These are phyloP conservation scores for Xylocampa areola DNA, from an alignment of 2,888 invertebrate genomes.

Conservation along the genomic window DNA sequence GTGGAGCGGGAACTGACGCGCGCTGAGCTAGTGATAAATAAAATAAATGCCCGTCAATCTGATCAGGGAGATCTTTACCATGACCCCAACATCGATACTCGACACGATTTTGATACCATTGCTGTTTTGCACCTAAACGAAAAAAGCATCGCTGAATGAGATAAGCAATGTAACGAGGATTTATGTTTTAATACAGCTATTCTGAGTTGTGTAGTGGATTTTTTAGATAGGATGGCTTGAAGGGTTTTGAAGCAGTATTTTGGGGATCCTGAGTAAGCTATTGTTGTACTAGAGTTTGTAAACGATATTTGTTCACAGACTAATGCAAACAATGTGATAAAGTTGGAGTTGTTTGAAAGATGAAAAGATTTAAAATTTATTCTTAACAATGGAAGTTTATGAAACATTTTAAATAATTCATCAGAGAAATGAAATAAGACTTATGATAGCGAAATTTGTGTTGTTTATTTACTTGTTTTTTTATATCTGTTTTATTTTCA, in stretches of 20 bases:
- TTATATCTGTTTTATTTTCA: slow-evolving; percentile 21
- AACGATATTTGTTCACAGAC: slow-evolving; percentile 53
- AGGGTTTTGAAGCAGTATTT: slow-evolving; percentile 53
- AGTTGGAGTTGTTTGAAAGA: slow-evolving; percentile 41
- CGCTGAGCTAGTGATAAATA: slow-evolving; percentile 70
- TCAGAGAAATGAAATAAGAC: slow-evolving; percentile 51
- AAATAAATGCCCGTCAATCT: slow-evolving; percentile 67
- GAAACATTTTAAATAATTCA: slow-evolving; percentile 50
- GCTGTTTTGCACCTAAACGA: slow-evolving; percentile 24
- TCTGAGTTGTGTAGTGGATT: slow-evolving; percentile 49
- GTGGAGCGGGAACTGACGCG: slow-evolving; percentile 62
- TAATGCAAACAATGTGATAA: slow-evolving; percentile 53
- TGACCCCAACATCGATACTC: slow-evolving; percentile 36
- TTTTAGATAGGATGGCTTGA: slow-evolving; percentile 45
- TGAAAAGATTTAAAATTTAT: slow-evolving; percentile 54
- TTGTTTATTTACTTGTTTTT: slow-evolving; percentile 28
- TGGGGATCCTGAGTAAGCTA: slow-evolving; percentile 59
- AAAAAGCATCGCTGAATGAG: slow-evolving; percentile 4
- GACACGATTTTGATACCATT: slow-evolving; percentile 38
- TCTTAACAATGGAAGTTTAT: slow-evolving; percentile 46
- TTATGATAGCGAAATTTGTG: slow-evolving; percentile 39
- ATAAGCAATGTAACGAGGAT: slow-evolving; percentile 29
- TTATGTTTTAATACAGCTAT: slow-evolving; percentile 21
- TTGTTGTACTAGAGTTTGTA: slow-evolving; percentile 53
- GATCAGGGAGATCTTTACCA: slow-evolving; percentile 58